Evolutionary conservation across 2,797 vertebrate species (phyloP).

Genomic region (Takifugu rubripes): DNA sequence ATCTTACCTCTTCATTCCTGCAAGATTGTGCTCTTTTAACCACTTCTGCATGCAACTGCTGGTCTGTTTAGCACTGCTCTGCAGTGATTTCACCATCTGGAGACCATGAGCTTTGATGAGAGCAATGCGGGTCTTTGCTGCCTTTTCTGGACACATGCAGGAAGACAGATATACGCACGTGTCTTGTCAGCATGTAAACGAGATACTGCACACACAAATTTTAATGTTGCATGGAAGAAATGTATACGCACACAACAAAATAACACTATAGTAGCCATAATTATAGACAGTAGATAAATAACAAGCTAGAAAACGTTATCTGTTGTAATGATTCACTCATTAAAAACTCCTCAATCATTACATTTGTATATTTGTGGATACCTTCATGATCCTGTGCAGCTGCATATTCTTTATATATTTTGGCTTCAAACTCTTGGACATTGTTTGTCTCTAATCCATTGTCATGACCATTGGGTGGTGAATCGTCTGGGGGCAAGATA

Average conservation of each 20-base stretch:
- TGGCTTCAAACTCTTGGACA: conserved; percentile 61
- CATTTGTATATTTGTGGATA: conserved; percentile 39
- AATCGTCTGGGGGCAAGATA: conserved; percentile 12
- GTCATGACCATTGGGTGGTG: conserved; percentile 45
- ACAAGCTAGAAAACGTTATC: no score
- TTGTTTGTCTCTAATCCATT: conserved; percentile 56
- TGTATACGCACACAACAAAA: no score
- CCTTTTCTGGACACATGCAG: conserved; percentile 63
- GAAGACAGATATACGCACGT: not conserved
- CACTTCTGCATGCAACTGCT: conserved; percentile 79
- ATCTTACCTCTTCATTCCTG: conserved; percentile 84
- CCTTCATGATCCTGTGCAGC: conserved; percentile 73
- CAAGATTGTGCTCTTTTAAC: conserved; percentile 76
- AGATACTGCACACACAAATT: conserved; percentile 10
- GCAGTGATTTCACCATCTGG: conserved; percentile 69
- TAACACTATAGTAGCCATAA: no score
- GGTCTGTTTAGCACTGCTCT: conserved; percentile 67
- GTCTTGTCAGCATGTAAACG: no score
- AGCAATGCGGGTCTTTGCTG: conserved; percentile 75
- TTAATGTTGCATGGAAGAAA: conserved; percentile 6
- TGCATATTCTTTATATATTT: conserved; percentile 79
- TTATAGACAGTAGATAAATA: no score
- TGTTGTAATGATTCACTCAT: no score
- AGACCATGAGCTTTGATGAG: conserved; percentile 81
- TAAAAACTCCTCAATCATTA: no score